A percentile compares a stretch with the other conserved stretches of the same genome.
phyloP scores from a whole-genome alignment of 2,797 vertebrate genomes.

The Megalops cyprinoides region DNA sequence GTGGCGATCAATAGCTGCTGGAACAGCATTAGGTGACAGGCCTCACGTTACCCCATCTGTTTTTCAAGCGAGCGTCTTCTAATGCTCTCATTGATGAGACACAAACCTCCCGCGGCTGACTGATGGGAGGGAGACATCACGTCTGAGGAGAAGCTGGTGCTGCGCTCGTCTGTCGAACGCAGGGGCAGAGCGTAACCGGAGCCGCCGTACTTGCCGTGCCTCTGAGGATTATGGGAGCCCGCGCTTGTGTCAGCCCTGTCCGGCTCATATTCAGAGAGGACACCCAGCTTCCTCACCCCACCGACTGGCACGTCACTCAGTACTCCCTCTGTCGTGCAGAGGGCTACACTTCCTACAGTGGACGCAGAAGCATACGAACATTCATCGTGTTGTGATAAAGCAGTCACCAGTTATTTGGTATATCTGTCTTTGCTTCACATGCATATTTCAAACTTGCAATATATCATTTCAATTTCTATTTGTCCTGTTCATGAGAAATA shows the following conservation, averaged over 20 bases:
- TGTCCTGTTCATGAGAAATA: background rate
- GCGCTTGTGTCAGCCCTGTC: conserved; percentile 66
- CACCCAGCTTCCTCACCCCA: conserved; percentile 58
- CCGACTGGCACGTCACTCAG: conserved; percentile 40
- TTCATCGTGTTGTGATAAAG: background rate
- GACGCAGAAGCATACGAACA: background rate
- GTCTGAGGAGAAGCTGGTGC: conserved; percentile 73
- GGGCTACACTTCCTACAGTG: conserved; percentile 1
- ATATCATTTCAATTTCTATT: background rate
- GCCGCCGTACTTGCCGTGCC: conserved; percentile 66
- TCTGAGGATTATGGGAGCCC: conserved; percentile 69
- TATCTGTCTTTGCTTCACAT: background rate
- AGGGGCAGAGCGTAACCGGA: conserved; percentile 63
- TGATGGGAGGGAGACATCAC: conserved; percentile 76
- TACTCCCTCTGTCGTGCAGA: conserved; percentile 50
- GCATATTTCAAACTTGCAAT: no score
- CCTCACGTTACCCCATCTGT: background rate
- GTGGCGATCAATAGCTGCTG: background rate
- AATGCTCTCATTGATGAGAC: conserved; percentile 47
- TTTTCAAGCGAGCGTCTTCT: background rate
- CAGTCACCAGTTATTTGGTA: background rate
- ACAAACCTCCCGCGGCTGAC: conserved; percentile 82
- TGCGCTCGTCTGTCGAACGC: conserved; percentile 81
- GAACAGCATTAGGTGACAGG: conserved; percentile 3
- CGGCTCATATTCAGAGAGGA: conserved; percentile 56